phyloP scores from a whole-genome alignment of 2,888 invertebrate genomes.

The Eristalis intricaria region DNA sequence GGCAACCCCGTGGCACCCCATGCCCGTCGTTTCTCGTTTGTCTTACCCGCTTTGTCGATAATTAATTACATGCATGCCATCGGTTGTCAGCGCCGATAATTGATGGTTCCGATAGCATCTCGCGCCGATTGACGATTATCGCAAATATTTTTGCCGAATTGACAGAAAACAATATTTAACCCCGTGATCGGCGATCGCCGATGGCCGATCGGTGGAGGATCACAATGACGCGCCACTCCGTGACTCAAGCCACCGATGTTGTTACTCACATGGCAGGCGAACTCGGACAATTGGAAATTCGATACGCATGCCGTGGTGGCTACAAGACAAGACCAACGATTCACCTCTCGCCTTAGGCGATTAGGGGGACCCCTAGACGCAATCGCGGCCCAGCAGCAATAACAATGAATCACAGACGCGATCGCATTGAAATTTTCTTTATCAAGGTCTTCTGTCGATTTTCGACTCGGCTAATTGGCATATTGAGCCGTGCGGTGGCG shows the following conservation, averaged over 20 bases:
- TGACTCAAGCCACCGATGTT: conserved; percentile 34
- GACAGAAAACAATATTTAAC: conserved; percentile 53
- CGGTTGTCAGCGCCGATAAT: conserved; percentile 68
- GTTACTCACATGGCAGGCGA: conserved; percentile 46
- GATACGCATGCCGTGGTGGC: conserved; percentile 42
- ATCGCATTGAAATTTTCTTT: conserved; percentile 68
- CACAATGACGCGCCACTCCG: too few species aligned
- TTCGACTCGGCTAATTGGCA: conserved; percentile 66
- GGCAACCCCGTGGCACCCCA: conserved; percentile 54
- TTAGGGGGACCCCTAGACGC: not conserved
- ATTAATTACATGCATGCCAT: conserved; percentile 58
- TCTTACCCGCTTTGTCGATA: conserved; percentile 16
- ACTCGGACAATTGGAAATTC: conserved; percentile 53
- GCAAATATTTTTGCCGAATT: conserved; percentile 41
- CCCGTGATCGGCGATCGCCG: not conserved
- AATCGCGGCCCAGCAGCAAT: conserved; percentile 21
- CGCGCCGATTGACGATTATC: conserved; percentile 28
- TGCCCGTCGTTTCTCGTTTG: conserved; percentile 9
- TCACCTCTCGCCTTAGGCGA: conserved; percentile 33
- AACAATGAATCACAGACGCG: conserved; percentile 30
- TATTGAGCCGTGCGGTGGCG: conserved; percentile 6
- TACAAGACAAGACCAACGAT: conserved; percentile 9
- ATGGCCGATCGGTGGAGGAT: too few species aligned
- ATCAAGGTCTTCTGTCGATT: conserved; percentile 65
- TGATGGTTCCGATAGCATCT: conserved; percentile 64